A percentile compares a stretch with the other conserved stretches of the same genome.
Conservation (phyloP, 2,113 vertebrate genomes). For the Gnathonemus longibarbis region DNA sequence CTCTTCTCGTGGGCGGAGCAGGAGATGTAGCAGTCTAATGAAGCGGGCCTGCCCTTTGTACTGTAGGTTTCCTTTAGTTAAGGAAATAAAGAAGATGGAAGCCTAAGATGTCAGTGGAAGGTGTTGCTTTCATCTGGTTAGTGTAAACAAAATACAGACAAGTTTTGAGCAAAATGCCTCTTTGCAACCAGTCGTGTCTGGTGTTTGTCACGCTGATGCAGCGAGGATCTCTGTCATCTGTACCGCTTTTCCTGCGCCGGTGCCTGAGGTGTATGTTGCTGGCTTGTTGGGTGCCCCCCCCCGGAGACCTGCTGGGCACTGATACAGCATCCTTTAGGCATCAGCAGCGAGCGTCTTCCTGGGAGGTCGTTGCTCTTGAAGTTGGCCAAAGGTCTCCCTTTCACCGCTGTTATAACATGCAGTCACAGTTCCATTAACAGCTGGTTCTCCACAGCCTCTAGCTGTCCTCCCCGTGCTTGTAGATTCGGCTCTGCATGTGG, state of each 20-base stretch:
- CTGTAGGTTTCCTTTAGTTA: not conserved
- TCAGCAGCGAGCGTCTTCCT: too few species aligned
- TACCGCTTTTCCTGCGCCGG: not conserved
- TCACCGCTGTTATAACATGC: too few species aligned
- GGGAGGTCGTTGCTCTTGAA: too few species aligned
- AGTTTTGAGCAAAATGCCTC: not conserved
- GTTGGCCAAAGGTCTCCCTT: too few species aligned
- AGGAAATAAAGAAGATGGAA: not conserved
- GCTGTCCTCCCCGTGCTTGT: too few species aligned
- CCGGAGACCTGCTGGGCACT: too few species aligned
- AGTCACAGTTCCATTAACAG: too few species aligned
- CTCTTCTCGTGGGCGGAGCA: not conserved
- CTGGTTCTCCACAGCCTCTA: too few species aligned
- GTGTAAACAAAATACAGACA: not conserved
- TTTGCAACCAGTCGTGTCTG: not conserved
- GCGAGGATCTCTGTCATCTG: not conserved
- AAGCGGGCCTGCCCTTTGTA: not conserved
- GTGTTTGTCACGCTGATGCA: not conserved
- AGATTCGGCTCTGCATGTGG: too few species aligned
- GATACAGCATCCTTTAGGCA: too few species aligned
- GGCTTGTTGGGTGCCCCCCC: too few species aligned
- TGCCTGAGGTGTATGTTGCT: too few species aligned
- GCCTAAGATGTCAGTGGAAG: not conserved
- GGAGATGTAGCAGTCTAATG: not conserved
- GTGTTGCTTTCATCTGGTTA: not conserved